Evolutionary conservation across 2,888 invertebrate genomes (phyloP).

Genomic region (Pterostichus niger): DNA sequence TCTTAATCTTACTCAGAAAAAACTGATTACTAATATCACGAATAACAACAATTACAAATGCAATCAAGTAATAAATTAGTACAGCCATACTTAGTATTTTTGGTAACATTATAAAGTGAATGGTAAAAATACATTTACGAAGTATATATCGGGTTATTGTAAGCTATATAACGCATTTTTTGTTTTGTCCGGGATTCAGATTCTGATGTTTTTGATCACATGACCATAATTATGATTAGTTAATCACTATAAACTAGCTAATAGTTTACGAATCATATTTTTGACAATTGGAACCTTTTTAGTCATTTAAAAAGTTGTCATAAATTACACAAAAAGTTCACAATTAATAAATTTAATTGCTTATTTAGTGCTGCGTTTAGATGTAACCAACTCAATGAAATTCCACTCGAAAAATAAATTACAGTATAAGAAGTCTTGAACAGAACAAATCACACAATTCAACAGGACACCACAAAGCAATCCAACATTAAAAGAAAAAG

Average conservation of each 20-base stretch:
- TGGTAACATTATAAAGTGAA: conserved; percentile 76
- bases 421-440: too few relatives aligned
- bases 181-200: conserved; percentile 36
- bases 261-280: too few relatives aligned
- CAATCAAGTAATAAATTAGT: conserved; percentile 68
- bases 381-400: too few relatives aligned
- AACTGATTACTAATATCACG: conserved; percentile 59
- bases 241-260: too few relatives aligned
- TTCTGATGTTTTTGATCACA: conserved; percentile 16
- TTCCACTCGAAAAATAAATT: too few relatives aligned
- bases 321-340: too few relatives aligned
- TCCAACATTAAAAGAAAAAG: background rate
- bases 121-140: conserved; percentile 57
- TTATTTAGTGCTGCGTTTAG: too few relatives aligned
- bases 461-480: background rate
- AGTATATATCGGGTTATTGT: conserved; percentile 46
- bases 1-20: conserved; percentile 43
- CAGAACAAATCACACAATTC: too few relatives aligned
- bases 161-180: background rate
- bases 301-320: too few relatives aligned
- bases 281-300: too few relatives aligned
- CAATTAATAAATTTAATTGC: too few relatives aligned
- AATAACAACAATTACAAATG: conserved; percentile 62
- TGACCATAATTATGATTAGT: background rate
- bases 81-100: conserved; percentile 74